Evolutionary conservation across 1,140 invertebrate species (phyloP), one percentile per base, ranked within the genome.

Genomic region (Oryzaephilus surinamensis): DNA sequence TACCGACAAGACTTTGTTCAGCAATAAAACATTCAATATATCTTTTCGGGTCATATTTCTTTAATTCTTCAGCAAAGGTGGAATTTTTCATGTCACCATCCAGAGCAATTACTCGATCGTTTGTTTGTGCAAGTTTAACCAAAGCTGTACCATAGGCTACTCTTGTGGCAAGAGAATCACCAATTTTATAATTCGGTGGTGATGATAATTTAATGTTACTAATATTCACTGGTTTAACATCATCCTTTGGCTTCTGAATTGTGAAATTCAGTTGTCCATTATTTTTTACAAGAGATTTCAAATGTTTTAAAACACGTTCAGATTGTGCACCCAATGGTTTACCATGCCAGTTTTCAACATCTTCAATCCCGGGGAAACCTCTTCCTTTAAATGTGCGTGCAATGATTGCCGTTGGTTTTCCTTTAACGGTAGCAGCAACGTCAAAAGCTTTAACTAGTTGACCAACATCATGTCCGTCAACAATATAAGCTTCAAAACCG

Each of bases 81-180:
- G 94, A 98, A 63, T 99, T 99, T 67, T 97, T 99, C 19, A 93
- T 97, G 60, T 99, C 96, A 32, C 86, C 93, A 63, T 97, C 94
- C 31, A 97, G 62, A 32, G 87, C 91, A 57, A 97, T 78, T 5
- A 98, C 88, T 37, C 90, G 71, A n/a, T 73, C 53, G 64, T 92
- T 94, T 41, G 70, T 79, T 42, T 85, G 74, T 0, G 84, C 94
- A 39, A 87, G 69, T 67, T 98, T 99, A 13, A 83, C 81, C 13
- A 99, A 65, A 17, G 86, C 96, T 35, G 76, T 87, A 3, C 95
- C 97, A 66, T 99, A 99, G 3, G 96, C 95, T 16, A 84, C 62
- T 45, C 97, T 74, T 2, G 96, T 99, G 29, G 96, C 94, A 17
- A 99, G 74, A 54, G 72, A 57, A 44, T 90, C 81, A 2, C 79